Evolutionary conservation across 2,888 invertebrate genomes (phyloP).

Genomic region (Theretra japonica): DNA sequence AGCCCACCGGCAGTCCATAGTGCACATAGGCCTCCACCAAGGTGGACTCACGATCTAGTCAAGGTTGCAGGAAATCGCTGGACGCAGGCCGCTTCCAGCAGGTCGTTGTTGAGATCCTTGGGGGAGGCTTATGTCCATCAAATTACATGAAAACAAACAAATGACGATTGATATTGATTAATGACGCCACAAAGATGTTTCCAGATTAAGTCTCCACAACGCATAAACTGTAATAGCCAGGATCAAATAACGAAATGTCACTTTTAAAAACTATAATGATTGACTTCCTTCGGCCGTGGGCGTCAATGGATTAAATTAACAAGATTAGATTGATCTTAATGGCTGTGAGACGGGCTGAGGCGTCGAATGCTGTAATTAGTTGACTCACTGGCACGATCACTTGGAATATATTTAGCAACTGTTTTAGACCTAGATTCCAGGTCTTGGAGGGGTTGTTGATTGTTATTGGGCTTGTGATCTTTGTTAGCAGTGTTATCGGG

Average conservation of each 20-base stretch:
- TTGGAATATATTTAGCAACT: conserved; percentile 24
- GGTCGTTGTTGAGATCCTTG: too few species aligned
- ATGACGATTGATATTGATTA: neutral
- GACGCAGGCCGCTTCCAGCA: too few species aligned
- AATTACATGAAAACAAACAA: neutral
- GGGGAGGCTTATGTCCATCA: too few species aligned
- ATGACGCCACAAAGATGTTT: neutral
- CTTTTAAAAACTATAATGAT: conserved; percentile 67
- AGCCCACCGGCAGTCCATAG: too few species aligned
- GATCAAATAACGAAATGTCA: conserved; percentile 31
- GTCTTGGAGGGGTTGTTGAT: neutral
- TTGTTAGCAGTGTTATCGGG: neutral
- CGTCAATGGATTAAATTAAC: conserved; percentile 72
- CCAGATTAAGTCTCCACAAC: neutral
- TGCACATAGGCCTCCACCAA: too few species aligned
- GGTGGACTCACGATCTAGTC: too few species aligned
- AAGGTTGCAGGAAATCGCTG: too few species aligned
- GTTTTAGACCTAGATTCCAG: conserved; percentile 18
- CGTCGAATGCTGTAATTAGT: conserved; percentile 81
- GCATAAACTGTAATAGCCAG: conserved; percentile 16
- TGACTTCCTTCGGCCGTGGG: conserved; percentile 78
- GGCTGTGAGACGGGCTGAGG: conserved; percentile 76
- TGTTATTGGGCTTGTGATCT: neutral
- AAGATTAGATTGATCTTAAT: conserved; percentile 83
- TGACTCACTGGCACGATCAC: conserved; percentile 19